Evolutionary conservation across 2,888 invertebrate genomes (phyloP), one percentile per base, ranked within the genome.

Genomic region (Nasonia oneida): DNA sequence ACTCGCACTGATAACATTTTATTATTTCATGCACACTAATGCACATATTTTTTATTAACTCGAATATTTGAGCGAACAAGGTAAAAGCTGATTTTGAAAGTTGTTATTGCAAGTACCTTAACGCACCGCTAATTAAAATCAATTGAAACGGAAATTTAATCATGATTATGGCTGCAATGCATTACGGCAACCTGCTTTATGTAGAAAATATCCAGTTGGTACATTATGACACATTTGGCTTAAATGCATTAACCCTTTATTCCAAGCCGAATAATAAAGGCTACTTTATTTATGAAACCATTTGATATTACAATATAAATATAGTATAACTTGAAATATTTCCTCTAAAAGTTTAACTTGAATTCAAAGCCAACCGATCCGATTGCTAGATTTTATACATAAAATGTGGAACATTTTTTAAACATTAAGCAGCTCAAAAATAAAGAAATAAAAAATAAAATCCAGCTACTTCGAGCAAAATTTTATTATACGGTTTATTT

Each of bases 131-230:
- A 75, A 53, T 39, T 39, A 75, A 37, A 74, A 74, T 74, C 47
- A 42, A 74, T 47, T 74, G 29, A 74, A 47, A 74, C 74, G 47
- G n/a, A 74, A 74, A 74, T 47, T 47, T 74, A 42, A 74, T 74
- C 74, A 74, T 47, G 67, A 67, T 67, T 67, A 67, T 33, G 8
- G 6, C 57, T 23, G 47, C 14, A 23, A 23, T 47, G 39, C 74
- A 47, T 74, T 50, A 74, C 12, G 47, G 14, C 47, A 47, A 74
- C n/a, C 42, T 15, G 47, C 50, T 74, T 74, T 47, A 74, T 10
- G 47, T 74, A 23, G 23, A 74, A 74, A 47, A 47, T 74, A 23
- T 23, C n/a, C 8, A 74, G 12, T 33, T 14, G 3, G 12, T 67
- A 8, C 33, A 15, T 67, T 23, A 61, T 61, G 14, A 67, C 33